Conservation (phyloP, 2,888 invertebrate genomes). For the Hipparchia semele region DNA sequence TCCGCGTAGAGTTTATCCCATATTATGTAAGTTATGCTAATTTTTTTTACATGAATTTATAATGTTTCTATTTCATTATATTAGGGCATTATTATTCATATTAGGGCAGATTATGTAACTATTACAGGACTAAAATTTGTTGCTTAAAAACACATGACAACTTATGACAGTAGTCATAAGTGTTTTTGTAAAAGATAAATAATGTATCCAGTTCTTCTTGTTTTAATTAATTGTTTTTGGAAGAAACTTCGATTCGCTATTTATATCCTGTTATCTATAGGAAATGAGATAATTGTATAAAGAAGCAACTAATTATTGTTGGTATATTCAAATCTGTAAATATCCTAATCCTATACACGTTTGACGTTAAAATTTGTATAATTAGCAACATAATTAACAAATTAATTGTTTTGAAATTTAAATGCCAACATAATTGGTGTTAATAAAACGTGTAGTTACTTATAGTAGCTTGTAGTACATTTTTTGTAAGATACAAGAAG, state of each 20-base stretch:
- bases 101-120: too few species aligned
- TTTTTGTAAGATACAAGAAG: background rate
- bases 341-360: constrained; percentile 10
- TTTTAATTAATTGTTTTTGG: background rate
- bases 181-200: too few species aligned
- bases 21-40: too few species aligned
- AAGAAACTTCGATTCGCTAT: background rate
- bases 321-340: constrained; percentile 2
- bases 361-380: constrained; percentile 25
- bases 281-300: background rate
- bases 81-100: too few species aligned
- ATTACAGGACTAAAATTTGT: too few species aligned
- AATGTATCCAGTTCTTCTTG: too few species aligned
- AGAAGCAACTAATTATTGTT: constrained; percentile 6
- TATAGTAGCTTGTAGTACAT: background rate
- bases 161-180: too few species aligned
- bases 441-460: constrained; percentile 5
- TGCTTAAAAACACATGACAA: too few species aligned
- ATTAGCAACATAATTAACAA: constrained; percentile 28
- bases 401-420: constrained; percentile 25
- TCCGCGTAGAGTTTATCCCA: too few species aligned
- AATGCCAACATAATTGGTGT: constrained; percentile 20
- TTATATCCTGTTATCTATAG: background rate
- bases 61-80: too few species aligned
- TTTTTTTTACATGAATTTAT: too few species aligned